Evolutionary conservation across 1,140 invertebrate genomes (phyloP).

Genomic region (Calephelis virginiensis): DNA sequence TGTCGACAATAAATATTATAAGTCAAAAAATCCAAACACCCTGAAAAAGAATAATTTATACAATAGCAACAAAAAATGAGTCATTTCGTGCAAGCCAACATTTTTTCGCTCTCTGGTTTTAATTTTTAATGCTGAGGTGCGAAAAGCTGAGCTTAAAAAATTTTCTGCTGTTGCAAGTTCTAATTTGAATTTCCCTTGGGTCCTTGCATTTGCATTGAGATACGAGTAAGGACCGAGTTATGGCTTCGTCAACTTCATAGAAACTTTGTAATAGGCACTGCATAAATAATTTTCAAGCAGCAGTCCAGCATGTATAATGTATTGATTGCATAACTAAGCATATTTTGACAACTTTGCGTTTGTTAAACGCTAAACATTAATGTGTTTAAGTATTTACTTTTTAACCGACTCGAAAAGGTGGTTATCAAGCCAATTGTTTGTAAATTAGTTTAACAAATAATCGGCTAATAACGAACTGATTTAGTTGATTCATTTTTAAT

Average conservation of each 20-base stretch:
- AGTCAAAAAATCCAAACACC: no score
- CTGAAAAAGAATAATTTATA: not conserved
- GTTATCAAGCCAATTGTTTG: no score
- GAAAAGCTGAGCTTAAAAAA: slow-evolving; percentile 15
- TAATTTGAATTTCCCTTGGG: slow-evolving; percentile 16
- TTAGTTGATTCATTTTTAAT: no score
- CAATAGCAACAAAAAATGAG: not conserved
- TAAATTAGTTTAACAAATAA: no score
- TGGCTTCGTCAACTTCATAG: slow-evolving; percentile 6
- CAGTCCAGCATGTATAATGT: not conserved
- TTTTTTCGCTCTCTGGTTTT: slow-evolving; percentile 5
- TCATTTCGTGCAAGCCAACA: not conserved
- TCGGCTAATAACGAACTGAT: no score
- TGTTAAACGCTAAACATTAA: no score
- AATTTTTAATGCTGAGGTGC: slow-evolving; percentile 9
- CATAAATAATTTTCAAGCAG: slow-evolving; percentile 1
- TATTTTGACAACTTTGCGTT: no score
- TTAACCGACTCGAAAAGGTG: no score
- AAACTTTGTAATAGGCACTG: slow-evolving; percentile 13
- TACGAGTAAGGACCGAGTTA: slow-evolving; percentile 13
- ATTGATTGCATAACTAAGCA: not conserved
- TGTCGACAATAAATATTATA: no score
- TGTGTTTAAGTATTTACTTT: no score
- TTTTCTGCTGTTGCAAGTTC: slow-evolving; percentile 14
- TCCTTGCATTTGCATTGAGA: slow-evolving; percentile 11